Percentiles rank a stretch among this genome's conserved stretches.
phyloP scores from a whole-genome alignment of 2,888 invertebrate genomes.

The Epistrophe grossulariae region DNA sequence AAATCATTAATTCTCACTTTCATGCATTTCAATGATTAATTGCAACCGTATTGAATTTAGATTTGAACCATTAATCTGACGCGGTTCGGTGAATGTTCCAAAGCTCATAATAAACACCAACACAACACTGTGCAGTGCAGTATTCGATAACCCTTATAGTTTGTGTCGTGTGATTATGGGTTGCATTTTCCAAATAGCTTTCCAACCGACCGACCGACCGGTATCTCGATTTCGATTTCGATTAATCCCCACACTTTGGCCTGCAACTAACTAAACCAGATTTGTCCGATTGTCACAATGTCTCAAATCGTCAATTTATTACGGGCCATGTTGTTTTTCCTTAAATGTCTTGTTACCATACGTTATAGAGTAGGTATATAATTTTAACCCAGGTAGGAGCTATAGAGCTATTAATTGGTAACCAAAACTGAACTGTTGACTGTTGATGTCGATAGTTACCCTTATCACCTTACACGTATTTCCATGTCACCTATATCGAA shows the following conservation, averaged over 20 bases:
- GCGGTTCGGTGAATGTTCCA: constrained; percentile 52
- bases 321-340: constrained; percentile 16
- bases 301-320: constrained; percentile 53
- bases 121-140: neutral
- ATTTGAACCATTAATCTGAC: constrained; percentile 63
- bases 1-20: constrained; percentile 70
- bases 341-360: constrained; percentile 21
- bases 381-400: constrained; percentile 24
- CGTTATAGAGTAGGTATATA: neutral
- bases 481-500: constrained; percentile 46
- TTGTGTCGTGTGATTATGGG: constrained; percentile 20
- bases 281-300: constrained; percentile 62
- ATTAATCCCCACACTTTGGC: constrained; percentile 49
- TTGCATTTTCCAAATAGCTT: constrained; percentile 46
- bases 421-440: constrained; percentile 28
- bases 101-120: constrained; percentile 60
- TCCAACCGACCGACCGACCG: constrained; percentile 35
- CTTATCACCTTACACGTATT: constrained; percentile 62
- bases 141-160: constrained; percentile 21
- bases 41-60: constrained; percentile 49
- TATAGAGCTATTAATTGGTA: constrained; percentile 58
- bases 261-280: constrained; percentile 54
- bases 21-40: constrained; percentile 71
- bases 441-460: constrained; percentile 37
- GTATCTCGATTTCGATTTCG: constrained; percentile 32